Evolutionary conservation across 2,797 vertebrate genomes (phyloP), one percentile per base, ranked within the genome.

Genomic region (Cetoscarus ocellatus): DNA sequence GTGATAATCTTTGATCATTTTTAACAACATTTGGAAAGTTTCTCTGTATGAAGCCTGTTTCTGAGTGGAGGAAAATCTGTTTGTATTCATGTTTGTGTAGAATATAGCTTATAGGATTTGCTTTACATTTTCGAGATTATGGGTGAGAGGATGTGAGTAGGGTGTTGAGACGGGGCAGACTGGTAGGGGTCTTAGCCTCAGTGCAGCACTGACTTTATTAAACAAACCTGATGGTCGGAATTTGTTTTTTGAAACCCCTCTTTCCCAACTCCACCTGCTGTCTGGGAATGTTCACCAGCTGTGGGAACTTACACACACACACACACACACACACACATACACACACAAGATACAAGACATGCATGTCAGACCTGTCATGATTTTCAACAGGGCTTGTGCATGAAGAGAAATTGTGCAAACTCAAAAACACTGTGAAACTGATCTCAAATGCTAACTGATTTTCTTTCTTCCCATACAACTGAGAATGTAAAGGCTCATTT

Each of bases 11-110:
- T 50, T 71, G 75, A 82, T 86, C 84, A 85, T 89, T 84, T 86
- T 77, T 77, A 86, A 87, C 83, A 68, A 76, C 51, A 73, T 38
- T 3, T 50, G 75, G 86, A 90, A 89, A 88, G 87, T 55, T 73
- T 82, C 68, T 38, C 73, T 56, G 42, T 42, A 54, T 77, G 60
- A 42, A 38, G 59, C 7, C 66, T 53, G 17, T 59, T 48, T 58
- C 17, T 61, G 72, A 50, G 38, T 40, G 2, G 27, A 27, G 27
- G 27, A 4, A 8, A 40, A 4, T 47, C 5, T 47, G 45, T 47
- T 6, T 47, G 44, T 47, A 7, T 47, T 15, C 8, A 8, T 47
- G 44, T 47, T 3, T 47, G 13, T 47, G 13, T 15, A 4, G 10
- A 10, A 12, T 12, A 43, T 43, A 10, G 40, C 3, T 2, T 8